Base-by-base conservation (phyloP, 2,797 vertebrate genomes). In the Crocodylus rhombifer region DNA sequence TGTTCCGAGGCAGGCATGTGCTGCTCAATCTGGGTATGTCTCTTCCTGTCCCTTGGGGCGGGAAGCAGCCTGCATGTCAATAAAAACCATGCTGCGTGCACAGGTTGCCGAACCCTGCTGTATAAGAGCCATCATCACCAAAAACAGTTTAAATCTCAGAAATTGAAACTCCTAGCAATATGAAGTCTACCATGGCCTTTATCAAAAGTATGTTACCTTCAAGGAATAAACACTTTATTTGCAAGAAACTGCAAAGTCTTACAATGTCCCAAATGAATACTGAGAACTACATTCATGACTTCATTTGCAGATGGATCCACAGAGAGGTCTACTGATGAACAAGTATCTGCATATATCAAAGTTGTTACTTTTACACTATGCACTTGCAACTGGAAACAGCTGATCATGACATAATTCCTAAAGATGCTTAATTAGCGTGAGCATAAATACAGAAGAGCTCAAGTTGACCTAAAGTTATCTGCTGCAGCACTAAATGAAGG, bases 121-220 rank as follows among this genome's bases (percentile, higher is more conserved):
- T 51, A 51, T 51, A 51, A 51, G 42, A 51, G 42, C 42, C 42
- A 10, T 51, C 42, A 51, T 51, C 42, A 51, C 42, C 42, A 51
- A 51, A 73, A 94, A 91, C 13, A 33, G 80, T 90, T 12, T 8
- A 60, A 65, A 33, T 67, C 86, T 84, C 62, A 51, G 36, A 77
- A 88, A 85, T 3, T 14, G 30, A 83, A 51, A 69, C 3, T 14
- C 93, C 83, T 25, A 81, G 62, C 26, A 85, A 75, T 42, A 25
- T 51, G 36, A 21, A 51, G 36, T 16, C 87, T 61, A 65, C 73
- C 86, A 79, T 42, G 7, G 17, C 69, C n/a, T 90, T 83, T 74
- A 80, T 75, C 63, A 8, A 3, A 90, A 56, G 7, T 86, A 62
- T 7, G 82, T 91, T 63, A 89, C 20, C 57, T 6, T 17, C n/a